A percentile compares a stretch with the other conserved stretches of the same genome.
Conservation (phyloP, 2,888 invertebrate genomes). For the Diplolepis rosae region DNA sequence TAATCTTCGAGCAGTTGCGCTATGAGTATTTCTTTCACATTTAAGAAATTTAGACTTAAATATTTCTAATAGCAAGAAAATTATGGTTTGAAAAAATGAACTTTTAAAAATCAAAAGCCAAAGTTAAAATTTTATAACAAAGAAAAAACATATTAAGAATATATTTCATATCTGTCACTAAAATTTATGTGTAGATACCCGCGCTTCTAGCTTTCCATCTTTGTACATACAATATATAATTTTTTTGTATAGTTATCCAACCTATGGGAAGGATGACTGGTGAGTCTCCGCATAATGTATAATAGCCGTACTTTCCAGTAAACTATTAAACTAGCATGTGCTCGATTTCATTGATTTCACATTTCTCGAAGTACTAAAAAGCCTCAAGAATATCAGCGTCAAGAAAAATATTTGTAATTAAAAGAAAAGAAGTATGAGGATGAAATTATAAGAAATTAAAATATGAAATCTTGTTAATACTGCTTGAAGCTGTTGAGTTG, state of each 20-base stretch:
- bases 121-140: too few relatives aligned
- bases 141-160: too few relatives aligned
- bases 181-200: slow-evolving; percentile 2
- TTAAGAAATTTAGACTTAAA: too few relatives aligned
- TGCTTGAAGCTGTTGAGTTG: too few relatives aligned
- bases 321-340: slow-evolving; percentile 37
- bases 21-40: too few relatives aligned
- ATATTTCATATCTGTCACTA: neutral
- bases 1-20: too few relatives aligned
- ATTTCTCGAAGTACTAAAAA: neutral
- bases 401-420: neutral
- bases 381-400: neutral
- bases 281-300: slow-evolving; percentile 73
- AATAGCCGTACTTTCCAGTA: slow-evolving; percentile 48
- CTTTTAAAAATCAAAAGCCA: too few relatives aligned
- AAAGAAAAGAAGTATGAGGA: too few relatives aligned
- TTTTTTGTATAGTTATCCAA: slow-evolving; percentile 76
- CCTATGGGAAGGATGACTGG: slow-evolving; percentile 79
- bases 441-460: too few relatives aligned
- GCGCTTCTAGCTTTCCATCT: slow-evolving; percentile 51
- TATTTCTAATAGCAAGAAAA: too few relatives aligned
- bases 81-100: too few relatives aligned
- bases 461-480: too few relatives aligned
- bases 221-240: slow-evolving; percentile 67
- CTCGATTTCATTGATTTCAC: slow-evolving; percentile 15